Evolutionary conservation across 2,888 invertebrate genomes (phyloP).

Genomic region (Agrotis puta): DNA sequence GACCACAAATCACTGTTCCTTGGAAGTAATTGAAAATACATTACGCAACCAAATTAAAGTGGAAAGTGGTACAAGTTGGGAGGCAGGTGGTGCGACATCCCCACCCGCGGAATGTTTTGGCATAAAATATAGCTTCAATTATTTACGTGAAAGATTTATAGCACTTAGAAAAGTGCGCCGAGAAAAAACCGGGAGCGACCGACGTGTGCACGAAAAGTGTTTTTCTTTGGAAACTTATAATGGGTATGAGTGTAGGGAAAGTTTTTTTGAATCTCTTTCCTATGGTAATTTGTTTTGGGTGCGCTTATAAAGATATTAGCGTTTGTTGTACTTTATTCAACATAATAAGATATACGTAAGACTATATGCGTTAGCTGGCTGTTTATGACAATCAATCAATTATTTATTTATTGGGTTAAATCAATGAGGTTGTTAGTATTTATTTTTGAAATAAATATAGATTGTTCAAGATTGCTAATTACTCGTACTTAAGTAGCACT

Average conservation of each 20-base stretch:
- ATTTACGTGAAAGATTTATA: conserved; percentile 91
- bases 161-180: conserved; percentile 91
- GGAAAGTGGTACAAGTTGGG: conserved; percentile 90
- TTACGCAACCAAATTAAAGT: conserved; percentile 91
- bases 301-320: conserved; percentile 86
- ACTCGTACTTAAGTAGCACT: no score
- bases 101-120: conserved; percentile 90
- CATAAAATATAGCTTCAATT: conserved; percentile 92
- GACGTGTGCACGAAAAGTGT: conserved; percentile 91
- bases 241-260: conserved; percentile 90
- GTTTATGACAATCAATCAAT: conserved; percentile 47
- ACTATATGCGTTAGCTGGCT: conserved; percentile 12
- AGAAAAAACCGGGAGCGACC: conserved; percentile 87
- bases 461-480: no score
- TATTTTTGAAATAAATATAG: no score
- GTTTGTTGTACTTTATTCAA: conserved; percentile 72
- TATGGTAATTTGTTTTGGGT: conserved; percentile 91
- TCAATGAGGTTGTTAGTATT: no score
- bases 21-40: conserved; percentile 91
- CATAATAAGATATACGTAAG: conserved; percentile 41
- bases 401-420: conserved; percentile 28
- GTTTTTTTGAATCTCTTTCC: conserved; percentile 89
- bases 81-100: conserved; percentile 89
- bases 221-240: conserved; percentile 91
- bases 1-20: conserved; percentile 89